Evolutionary conservation across 2,888 invertebrate species (phyloP).

Genomic region (Bruchidius siliquastri): DNA sequence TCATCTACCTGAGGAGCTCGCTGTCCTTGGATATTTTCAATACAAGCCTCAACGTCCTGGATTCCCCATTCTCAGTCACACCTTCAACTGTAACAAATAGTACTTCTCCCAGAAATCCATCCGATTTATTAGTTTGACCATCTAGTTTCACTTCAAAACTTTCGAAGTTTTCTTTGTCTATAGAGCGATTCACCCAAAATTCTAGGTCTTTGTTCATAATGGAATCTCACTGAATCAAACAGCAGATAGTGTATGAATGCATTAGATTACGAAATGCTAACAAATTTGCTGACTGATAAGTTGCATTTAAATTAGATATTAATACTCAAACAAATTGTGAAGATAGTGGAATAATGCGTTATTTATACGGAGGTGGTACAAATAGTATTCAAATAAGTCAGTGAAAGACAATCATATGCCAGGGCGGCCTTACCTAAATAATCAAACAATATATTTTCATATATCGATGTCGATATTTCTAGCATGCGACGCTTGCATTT

Average conservation of each 20-base stretch:
- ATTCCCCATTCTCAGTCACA: not conserved
- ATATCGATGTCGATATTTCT: too few relatives aligned
- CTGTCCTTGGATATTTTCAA: not conserved
- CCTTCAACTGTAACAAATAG: not conserved
- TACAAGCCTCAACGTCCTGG: not conserved
- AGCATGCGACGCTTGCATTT: too few relatives aligned
- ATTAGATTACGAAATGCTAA: too few relatives aligned
- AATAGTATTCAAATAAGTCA: too few relatives aligned
- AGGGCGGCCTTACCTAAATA: too few relatives aligned
- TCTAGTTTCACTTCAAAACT: not conserved
- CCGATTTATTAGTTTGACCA: not conserved
- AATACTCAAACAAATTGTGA: too few relatives aligned
- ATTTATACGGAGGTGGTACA: too few relatives aligned
- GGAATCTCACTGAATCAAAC: not conserved
- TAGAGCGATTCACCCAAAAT: not conserved
- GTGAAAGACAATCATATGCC: too few relatives aligned
- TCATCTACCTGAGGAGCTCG: not conserved
- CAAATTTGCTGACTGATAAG: too few relatives aligned
- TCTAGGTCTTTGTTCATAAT: not conserved
- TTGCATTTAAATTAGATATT: too few relatives aligned
- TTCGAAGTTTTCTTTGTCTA: not conserved
- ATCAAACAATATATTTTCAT: too few relatives aligned
- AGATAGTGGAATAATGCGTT: too few relatives aligned
- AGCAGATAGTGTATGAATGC: not conserved
- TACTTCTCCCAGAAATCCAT: not conserved